phyloP scores from a whole-genome alignment of 2,797 vertebrate species.

The Pterois miles region DNA sequence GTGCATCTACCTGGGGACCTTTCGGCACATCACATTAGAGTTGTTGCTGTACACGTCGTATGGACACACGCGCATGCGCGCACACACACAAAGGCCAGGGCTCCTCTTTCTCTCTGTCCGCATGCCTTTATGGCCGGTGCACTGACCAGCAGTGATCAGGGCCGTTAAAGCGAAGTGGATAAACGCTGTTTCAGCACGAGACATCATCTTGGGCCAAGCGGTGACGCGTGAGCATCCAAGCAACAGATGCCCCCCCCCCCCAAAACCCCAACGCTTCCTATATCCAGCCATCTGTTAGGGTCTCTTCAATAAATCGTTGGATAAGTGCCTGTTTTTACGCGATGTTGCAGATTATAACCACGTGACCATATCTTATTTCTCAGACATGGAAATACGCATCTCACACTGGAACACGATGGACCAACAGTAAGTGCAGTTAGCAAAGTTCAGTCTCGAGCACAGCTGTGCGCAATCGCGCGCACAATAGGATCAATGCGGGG shows the following conservation, averaged over 20 bases:
- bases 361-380: slow-evolving; percentile 33
- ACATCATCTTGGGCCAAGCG: slow-evolving; percentile 65
- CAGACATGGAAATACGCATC: slow-evolving; percentile 14
- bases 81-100: not conserved
- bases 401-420: slow-evolving; percentile 3
- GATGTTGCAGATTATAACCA: slow-evolving; percentile 51
- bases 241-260: slow-evolving; percentile 75
- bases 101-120: slow-evolving; percentile 21
- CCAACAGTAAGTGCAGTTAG: slow-evolving; percentile 12
- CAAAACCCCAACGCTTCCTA: slow-evolving; percentile 53
- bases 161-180: slow-evolving; percentile 63
- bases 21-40: slow-evolving; percentile 54
- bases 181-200: slow-evolving; percentile 80
- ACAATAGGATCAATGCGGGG: slow-evolving; percentile 85
- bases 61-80: slow-evolving; percentile 20
- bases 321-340: slow-evolving; percentile 61
- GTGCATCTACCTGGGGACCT: slow-evolving; percentile 72
- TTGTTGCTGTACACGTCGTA: slow-evolving; percentile 53
- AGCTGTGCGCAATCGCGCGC: slow-evolving; percentile 75
- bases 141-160: slow-evolving; percentile 62
- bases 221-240: slow-evolving; percentile 79
- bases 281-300: slow-evolving; percentile 78
- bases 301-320: slow-evolving; percentile 73
- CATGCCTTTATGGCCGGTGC: slow-evolving; percentile 52
- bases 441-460: slow-evolving; percentile 63